phyloP scores from a whole-genome alignment of 2,888 invertebrate species.

The Tortrix viridana region DNA sequence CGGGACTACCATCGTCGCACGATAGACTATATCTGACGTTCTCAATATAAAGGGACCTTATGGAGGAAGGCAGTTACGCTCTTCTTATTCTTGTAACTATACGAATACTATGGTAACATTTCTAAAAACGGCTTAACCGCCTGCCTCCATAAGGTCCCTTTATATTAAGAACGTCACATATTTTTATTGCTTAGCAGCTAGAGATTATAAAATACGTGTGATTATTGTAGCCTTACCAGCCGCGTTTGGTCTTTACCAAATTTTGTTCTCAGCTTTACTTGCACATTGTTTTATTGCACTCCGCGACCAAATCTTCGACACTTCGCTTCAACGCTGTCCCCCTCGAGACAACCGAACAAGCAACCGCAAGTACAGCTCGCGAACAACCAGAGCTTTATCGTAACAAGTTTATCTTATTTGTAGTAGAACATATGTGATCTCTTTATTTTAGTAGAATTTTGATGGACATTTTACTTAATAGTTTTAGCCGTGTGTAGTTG shows the following conservation, averaged over 20 bases:
- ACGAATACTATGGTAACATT: too few relatives aligned
- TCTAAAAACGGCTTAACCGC: too few relatives aligned
- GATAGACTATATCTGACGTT: too few relatives aligned
- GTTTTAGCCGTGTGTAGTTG: constrained; percentile 73
- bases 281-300: constrained; percentile 44
- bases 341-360: constrained; percentile 10
- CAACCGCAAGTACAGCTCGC: constrained; percentile 62
- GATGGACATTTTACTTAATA: constrained; percentile 84
- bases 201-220: constrained; percentile 1
- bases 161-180: too few relatives aligned
- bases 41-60: too few relatives aligned
- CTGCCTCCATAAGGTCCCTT: too few relatives aligned
- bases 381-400: constrained; percentile 75
- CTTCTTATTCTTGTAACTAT: too few relatives aligned
- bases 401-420: constrained; percentile 78
- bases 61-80: too few relatives aligned
- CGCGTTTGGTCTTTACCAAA: constrained; percentile 52
- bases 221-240: constrained; percentile 9
- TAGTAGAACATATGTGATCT: constrained; percentile 79
- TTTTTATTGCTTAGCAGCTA: too few relatives aligned
- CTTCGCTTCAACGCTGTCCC: neutral
- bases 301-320: neutral
- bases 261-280: constrained; percentile 56
- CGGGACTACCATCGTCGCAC: constrained; percentile 12
- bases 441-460: constrained; percentile 82